Conservation (phyloP, 2,113 vertebrate species). For the Trachemys scripta region DNA sequence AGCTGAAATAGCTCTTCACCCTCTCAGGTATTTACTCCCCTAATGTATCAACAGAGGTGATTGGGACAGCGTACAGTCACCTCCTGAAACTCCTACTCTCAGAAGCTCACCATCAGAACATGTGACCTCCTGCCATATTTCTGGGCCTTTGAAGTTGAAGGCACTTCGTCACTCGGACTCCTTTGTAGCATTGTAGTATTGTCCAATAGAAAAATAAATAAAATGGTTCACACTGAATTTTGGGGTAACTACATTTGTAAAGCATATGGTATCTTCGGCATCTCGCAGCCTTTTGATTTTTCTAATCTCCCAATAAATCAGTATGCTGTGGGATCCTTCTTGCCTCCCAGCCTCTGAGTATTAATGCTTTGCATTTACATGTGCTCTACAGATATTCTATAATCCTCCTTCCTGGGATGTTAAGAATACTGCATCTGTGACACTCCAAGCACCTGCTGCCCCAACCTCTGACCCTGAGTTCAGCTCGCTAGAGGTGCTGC, state of each 20-base stretch:
- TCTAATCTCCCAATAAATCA: not conserved
- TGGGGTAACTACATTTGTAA: not conserved
- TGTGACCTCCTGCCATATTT: not conserved
- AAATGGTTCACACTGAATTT: not conserved
- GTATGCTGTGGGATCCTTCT: not conserved
- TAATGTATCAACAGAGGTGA: not conserved
- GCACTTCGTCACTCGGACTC: accelerated
- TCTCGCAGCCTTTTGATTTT: not conserved
- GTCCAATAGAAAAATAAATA: not conserved
- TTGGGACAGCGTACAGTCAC: not conserved
- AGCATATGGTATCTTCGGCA: accelerated
- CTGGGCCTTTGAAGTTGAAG: not conserved
- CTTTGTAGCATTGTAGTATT: not conserved
- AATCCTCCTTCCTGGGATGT: accelerated
- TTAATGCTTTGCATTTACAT: not conserved
- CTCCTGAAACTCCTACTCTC: not conserved
- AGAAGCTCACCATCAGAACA: not conserved
- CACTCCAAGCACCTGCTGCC: not conserved
- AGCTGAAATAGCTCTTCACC: not conserved
- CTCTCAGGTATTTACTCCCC: not conserved
- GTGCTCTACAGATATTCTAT: not conserved
- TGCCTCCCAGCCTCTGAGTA: not conserved
- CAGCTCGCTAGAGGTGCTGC: not conserved
- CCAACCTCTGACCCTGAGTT: accelerated
- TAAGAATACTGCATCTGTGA: not conserved